Conservation (phyloP, 2,888 invertebrate species). For the Andrena dorsata region DNA sequence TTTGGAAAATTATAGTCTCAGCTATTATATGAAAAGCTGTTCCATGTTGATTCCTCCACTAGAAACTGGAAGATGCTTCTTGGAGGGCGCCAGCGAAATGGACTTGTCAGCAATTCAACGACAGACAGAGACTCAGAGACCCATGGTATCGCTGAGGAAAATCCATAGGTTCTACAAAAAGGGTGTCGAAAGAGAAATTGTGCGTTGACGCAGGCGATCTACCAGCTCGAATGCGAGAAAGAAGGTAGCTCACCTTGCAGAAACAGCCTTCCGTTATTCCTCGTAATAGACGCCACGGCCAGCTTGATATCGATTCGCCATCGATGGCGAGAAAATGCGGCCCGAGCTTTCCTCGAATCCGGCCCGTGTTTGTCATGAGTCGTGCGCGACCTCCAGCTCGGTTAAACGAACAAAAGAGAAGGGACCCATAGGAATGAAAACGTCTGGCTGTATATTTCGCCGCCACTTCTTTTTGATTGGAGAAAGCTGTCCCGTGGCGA, state of each 20-base stretch:
- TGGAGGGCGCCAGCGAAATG: background rate
- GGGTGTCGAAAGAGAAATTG: constrained; percentile 59
- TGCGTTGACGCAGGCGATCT: constrained; percentile 7
- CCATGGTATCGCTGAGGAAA: background rate
- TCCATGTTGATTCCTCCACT: too few relatives aligned
- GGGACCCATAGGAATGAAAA: background rate
- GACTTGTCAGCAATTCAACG: background rate
- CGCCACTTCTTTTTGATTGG: background rate
- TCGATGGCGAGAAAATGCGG: constrained; percentile 49
- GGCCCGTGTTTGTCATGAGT: constrained; percentile 7
- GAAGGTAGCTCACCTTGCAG: constrained; percentile 73
- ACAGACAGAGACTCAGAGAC: background rate
- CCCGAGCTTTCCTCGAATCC: constrained; percentile 55
- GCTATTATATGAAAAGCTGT: too few relatives aligned
- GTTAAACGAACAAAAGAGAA: background rate
- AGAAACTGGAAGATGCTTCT: too few relatives aligned
- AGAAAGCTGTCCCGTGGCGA: constrained; percentile 6
- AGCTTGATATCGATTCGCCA: constrained; percentile 44
- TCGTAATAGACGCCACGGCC: constrained; percentile 54
- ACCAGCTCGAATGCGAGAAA: constrained; percentile 20
- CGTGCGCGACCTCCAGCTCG: background rate
- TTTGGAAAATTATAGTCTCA: too few relatives aligned
- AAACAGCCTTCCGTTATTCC: constrained; percentile 67
- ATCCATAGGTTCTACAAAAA: constrained; percentile 27
- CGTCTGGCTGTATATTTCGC: background rate